phyloP scores from a whole-genome alignment of 2,113 vertebrate genomes.

The Mustelus asterias region DNA sequence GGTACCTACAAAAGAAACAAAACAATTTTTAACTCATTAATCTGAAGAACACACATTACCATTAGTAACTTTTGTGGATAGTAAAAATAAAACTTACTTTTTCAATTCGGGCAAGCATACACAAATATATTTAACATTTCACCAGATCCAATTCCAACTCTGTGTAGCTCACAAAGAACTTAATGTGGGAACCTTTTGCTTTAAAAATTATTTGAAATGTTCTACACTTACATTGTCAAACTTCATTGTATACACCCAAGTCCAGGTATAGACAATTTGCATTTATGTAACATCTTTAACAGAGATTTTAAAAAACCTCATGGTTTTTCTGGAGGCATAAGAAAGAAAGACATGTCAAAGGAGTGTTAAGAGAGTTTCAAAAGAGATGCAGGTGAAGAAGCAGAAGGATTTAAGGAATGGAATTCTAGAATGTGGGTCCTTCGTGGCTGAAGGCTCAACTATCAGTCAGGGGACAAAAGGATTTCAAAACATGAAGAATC shows the following conservation, averaged over 20 bases:
- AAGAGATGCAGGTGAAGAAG: neutral
- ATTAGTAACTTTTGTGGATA: neutral
- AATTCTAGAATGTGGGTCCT: neutral
- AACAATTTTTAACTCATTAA: neutral
- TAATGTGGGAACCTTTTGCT: neutral
- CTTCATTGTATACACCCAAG: neutral
- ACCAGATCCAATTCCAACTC: neutral
- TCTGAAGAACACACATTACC: neutral
- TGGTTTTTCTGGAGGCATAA: neutral
- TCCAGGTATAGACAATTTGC: neutral
- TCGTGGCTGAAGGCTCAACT: neutral
- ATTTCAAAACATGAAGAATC: neutral
- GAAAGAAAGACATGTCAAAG: neutral
- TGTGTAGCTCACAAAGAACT: neutral
- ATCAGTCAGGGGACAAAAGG: neutral
- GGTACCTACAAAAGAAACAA: conserved; percentile 53
- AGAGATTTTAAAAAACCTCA: neutral
- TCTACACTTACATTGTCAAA: neutral
- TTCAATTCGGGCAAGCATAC: neutral
- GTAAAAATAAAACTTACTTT: neutral
- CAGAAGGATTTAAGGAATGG: neutral
- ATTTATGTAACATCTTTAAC: neutral
- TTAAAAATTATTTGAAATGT: neutral
- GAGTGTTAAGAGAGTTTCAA: neutral
- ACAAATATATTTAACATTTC: neutral